Percentiles rank a stretch among this genome's conserved stretches.
These are phyloP conservation scores for Xiphydria camelus DNA, from an alignment of 2,888 invertebrate genomes.

Conservation along the genomic window DNA sequence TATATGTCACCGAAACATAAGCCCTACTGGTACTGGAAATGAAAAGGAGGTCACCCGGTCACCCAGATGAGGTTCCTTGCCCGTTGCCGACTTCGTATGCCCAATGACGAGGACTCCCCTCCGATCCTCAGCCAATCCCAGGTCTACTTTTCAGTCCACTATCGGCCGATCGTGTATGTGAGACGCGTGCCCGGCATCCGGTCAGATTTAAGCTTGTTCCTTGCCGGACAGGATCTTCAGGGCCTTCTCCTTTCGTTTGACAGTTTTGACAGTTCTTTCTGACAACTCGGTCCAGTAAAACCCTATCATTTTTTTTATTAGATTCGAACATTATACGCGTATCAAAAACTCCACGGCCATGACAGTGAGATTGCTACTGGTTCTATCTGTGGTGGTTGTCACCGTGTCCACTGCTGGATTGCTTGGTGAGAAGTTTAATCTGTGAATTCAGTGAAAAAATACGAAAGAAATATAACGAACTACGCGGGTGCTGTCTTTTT, in stretches of 20 bases:
- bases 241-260: conserved; percentile 16
- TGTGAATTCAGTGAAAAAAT: too few relatives aligned
- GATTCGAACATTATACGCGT: too few relatives aligned
- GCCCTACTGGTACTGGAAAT: conserved; percentile 37
- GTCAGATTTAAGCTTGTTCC: conserved; percentile 54
- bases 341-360: too few relatives aligned
- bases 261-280: conserved; percentile 17
- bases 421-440: conserved; percentile 56
- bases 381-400: conserved; percentile 40
- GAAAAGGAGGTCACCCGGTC: conserved; percentile 53
- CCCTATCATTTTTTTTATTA: too few relatives aligned
- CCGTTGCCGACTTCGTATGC: conserved; percentile 30
- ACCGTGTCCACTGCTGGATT: conserved; percentile 49
- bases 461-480: too few relatives aligned
- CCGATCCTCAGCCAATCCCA: conserved; percentile 42
- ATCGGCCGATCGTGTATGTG: conserved; percentile 30
- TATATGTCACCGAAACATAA: conserved; percentile 15
- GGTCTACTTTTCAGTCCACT: conserved; percentile 35
- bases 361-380: conserved; percentile 38
- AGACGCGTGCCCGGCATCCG: conserved; percentile 41
- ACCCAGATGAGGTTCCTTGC: conserved; percentile 55
- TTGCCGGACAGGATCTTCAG: conserved; percentile 47
- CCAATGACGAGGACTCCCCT: conserved; percentile 27
- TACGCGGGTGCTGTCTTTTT: too few relatives aligned
- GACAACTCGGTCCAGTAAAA: too few relatives aligned